Base-by-base conservation (phyloP, 2,113 vertebrate species). In the Prochilodus magdalenae region DNA sequence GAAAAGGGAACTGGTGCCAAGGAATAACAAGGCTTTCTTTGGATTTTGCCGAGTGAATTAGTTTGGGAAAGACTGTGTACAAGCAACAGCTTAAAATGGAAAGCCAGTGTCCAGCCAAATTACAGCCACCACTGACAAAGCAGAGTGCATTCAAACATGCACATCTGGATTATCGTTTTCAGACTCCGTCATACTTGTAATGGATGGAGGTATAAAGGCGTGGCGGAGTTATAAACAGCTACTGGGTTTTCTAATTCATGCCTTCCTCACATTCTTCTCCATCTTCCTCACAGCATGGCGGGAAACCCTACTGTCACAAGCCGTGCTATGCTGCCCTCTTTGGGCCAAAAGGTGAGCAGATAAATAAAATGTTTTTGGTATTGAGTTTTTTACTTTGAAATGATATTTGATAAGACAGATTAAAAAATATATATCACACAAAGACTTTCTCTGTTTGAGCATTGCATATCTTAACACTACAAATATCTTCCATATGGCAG, bases 291-390 rank as follows among this genome's bases (percentile, higher is more conserved):
- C 92, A 97, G 96, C 96, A 97, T 22, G 94, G 94, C 1, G 96
- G 95, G 82, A 92, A 93, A 80, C 96, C 96, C 2, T 97, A 96
- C 89, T 97, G 96, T 92, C 95, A 97, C 93, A 96, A 96, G 83
- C 96, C 96, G 24, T 97, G 96, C 90, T 97, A 97, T 86, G 95
- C 95, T 87, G 94, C 94, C 91, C 95, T 97, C 91, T 97, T 95
- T 75, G 96, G 96, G 84, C 96, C 95, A 75, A 95, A 95, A 93
- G 96, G 96, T 97, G 49, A 89, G 92, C 22, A 27, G 4, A 27
- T n/a, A n/a, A n/a, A n/a, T n/a, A n/a, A n/a, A 44, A 44, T 1
- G 5, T 44, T 44, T 44, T 44, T 44, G 4, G 5, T 7, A 44
- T 44, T 8, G 8, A 44, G 8, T 5, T 44, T 44, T 44, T 5